Percentiles rank a stretch among this genome's conserved stretches.
Evolutionary conservation across 2,113 vertebrate species (phyloP).

Genomic region (Gavia stellata): DNA sequence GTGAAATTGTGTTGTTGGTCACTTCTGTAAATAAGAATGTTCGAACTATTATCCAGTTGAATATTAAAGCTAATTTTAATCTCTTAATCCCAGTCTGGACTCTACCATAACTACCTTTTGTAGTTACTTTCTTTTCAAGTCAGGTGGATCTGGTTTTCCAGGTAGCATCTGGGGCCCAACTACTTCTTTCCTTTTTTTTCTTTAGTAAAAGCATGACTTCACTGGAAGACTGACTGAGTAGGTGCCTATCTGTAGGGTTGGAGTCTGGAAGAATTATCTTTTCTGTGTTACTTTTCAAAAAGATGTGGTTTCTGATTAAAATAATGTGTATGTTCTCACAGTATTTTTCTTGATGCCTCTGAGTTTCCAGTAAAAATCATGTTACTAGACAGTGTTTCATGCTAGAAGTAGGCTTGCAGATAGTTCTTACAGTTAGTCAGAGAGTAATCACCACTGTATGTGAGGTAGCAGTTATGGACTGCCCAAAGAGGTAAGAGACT

Average conservation of each 20-base stretch:
- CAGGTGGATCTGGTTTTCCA: neutral
- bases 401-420: neutral
- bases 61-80: neutral
- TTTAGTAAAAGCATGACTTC: neutral
- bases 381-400: neutral
- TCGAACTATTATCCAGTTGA: neutral
- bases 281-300: neutral
- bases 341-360: neutral
- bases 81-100: neutral
- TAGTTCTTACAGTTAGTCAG: neutral
- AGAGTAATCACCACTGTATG: neutral
- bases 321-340: neutral
- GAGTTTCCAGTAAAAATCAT: neutral
- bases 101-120: neutral
- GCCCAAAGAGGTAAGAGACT: neutral
- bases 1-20: neutral
- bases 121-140: neutral
- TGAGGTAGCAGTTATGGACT: neutral
- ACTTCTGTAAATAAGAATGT: neutral
- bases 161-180: neutral
- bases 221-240: neutral
- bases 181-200: neutral
- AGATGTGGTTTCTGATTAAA: neutral
- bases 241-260: neutral
- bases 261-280: neutral